A percentile compares a stretch with the other conserved stretches of the same genome.
Evolutionary conservation across 2,888 invertebrate species (phyloP).

Genomic region (Heterodera filipjevi): DNA sequence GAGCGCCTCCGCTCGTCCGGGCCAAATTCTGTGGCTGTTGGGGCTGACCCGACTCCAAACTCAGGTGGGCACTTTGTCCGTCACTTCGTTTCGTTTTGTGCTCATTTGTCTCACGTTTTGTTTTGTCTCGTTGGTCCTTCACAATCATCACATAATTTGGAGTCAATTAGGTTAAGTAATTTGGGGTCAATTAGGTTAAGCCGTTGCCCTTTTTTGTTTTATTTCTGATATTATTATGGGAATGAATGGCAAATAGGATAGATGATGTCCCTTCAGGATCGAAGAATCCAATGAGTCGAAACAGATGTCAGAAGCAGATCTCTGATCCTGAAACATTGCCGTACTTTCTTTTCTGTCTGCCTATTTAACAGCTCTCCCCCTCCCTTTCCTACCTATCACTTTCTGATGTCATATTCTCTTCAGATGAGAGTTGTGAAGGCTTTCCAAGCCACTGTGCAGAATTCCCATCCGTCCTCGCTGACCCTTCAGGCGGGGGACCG

Average conservation of each 20-base stretch:
- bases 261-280: too few species aligned
- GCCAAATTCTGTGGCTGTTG: slow-evolving; percentile 62
- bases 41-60: slow-evolving; percentile 63
- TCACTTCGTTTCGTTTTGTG: not conserved
- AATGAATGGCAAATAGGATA: too few species aligned
- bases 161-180: too few species aligned
- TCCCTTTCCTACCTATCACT: too few species aligned
- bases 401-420: slow-evolving; percentile 27
- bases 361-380: not conserved
- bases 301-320: too few species aligned
- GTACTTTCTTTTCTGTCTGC: not conserved
- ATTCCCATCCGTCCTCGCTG: slow-evolving; percentile 60
- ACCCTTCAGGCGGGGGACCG: slow-evolving; percentile 62
- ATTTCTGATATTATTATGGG: too few species aligned
- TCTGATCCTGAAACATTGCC: too few species aligned
- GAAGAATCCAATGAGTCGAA: too few species aligned
- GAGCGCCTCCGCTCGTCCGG: slow-evolving; percentile 48
- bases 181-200: too few species aligned
- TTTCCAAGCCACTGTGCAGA: slow-evolving; percentile 57
- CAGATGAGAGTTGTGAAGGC: slow-evolving; percentile 65
- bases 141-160: too few species aligned
- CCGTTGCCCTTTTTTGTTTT: too few species aligned
- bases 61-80: slow-evolving; percentile 48
- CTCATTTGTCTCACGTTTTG: slow-evolving; percentile 26
- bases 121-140: slow-evolving; percentile 14